Conservation (phyloP, 2,797 vertebrate species). For the Hyperoplus immaculatus region DNA sequence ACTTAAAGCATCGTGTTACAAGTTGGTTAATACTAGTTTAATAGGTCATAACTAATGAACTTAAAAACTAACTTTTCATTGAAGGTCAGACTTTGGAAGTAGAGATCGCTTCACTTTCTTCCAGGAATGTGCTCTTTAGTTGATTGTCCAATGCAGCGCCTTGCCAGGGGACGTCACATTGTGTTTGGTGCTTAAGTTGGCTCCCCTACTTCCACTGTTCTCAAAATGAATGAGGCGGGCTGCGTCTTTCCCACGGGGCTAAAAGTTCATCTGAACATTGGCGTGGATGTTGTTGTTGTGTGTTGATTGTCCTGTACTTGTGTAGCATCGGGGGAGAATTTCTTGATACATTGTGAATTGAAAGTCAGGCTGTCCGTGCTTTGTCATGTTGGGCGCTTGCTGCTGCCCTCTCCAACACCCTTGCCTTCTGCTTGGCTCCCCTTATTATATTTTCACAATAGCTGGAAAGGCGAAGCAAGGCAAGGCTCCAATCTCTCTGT, state of each 20-base stretch:
- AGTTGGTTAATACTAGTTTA: too few relatives aligned
- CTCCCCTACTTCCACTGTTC: background rate
- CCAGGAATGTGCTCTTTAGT: background rate
- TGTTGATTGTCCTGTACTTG: background rate
- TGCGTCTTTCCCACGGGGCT: background rate
- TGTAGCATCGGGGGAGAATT: conserved; percentile 5
- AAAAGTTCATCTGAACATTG: background rate
- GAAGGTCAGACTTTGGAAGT: too few relatives aligned
- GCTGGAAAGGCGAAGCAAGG: conserved; percentile 11
- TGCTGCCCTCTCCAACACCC: conserved; percentile 84
- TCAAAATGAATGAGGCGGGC: background rate
- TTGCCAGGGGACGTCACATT: background rate
- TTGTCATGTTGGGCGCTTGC: conserved; percentile 25
- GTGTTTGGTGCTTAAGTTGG: background rate
- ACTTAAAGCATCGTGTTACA: too few relatives aligned
- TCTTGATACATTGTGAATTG: conserved; percentile 30
- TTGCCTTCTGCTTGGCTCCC: conserved; percentile 7
- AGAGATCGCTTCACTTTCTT: too few relatives aligned
- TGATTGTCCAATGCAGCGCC: background rate
- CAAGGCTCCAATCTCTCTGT: conserved; percentile 22
- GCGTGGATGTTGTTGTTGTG: background rate
- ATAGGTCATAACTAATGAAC: too few relatives aligned
- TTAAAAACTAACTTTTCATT: too few relatives aligned
- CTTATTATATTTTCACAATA: conserved; percentile 53
- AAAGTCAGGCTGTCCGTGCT: conserved; percentile 29